phyloP scores from a whole-genome alignment of 1,140 invertebrate species.

The Danaus plexippus region DNA sequence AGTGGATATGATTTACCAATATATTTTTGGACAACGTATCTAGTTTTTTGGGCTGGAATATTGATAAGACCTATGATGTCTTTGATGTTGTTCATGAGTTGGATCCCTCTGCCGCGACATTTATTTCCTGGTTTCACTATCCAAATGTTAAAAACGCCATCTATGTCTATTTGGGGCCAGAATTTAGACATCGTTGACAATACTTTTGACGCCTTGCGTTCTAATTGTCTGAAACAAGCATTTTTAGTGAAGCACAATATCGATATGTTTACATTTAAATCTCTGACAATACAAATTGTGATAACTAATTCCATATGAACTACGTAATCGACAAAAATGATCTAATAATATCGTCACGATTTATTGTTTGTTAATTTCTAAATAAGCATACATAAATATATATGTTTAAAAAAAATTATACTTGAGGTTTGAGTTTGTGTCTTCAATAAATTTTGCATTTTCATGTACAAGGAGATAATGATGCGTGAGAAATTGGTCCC shows the following conservation, averaged over 20 bases:
- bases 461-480: conserved; percentile 82
- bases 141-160: conserved; percentile 92
- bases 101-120: conserved; percentile 91
- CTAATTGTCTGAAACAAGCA: conserved; percentile 44
- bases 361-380: conserved; percentile 3
- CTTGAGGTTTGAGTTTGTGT: conserved; percentile 53
- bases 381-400: conserved; percentile 1
- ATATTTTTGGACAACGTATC: conserved; percentile 96
- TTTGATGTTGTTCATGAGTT: conserved; percentile 88
- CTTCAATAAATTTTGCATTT: conserved; percentile 68
- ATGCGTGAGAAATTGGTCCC: conserved; percentile 87
- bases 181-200: conserved; percentile 69
- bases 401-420: conserved; percentile 19
- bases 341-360: conserved; percentile 5
- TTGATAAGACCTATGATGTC: conserved; percentile 85
- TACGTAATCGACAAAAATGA: conserved; percentile 4
- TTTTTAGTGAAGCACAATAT: conserved; percentile 2
- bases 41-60: conserved; percentile 75
- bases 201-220: conserved; percentile 58
- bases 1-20: conserved; percentile 78
- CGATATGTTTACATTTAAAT: conserved; percentile 1
- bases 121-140: conserved; percentile 96
- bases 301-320: conserved; percentile 2
- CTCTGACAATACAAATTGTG: conserved; percentile 1
- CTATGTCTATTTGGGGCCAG: conserved; percentile 88